These are phyloP conservation scores for Pocillopora damicornis DNA, from an alignment of 64 coral and sea anemone genomes.

Conservation along the genomic window DNA sequence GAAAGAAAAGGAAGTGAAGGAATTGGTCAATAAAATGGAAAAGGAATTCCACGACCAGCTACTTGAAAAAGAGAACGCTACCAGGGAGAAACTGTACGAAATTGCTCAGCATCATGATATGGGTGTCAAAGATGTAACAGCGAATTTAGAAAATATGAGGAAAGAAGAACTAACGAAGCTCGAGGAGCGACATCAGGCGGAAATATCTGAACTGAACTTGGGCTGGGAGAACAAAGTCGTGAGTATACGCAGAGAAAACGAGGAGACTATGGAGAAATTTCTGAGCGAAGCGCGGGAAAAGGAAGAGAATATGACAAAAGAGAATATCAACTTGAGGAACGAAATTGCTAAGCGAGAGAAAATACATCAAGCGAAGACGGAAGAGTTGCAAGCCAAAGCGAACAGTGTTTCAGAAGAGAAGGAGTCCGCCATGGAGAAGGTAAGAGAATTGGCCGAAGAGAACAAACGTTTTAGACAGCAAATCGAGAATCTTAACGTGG, in stretches of 20 bases:
- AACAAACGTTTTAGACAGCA: slow-evolving; percentile 77
- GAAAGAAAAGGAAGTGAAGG: slow-evolving; percentile 52
- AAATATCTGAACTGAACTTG: slow-evolving; percentile 59
- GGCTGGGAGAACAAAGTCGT: slow-evolving; percentile 67
- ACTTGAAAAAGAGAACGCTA: slow-evolving; percentile 57
- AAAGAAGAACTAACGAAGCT: slow-evolving; percentile 46
- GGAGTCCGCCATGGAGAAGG: slow-evolving; percentile 51
- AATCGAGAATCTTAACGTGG: slow-evolving; percentile 60
- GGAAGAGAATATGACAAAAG: slow-evolving; percentile 61
- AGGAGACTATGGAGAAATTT: slow-evolving; percentile 70
- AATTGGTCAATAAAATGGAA: slow-evolving; percentile 40
- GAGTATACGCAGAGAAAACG: slow-evolving; percentile 76
- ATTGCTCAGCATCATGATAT: slow-evolving; percentile 71
- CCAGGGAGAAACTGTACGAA: slow-evolving; percentile 64
- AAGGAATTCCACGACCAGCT: slow-evolving; percentile 59
- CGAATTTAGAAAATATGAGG: slow-evolving; percentile 44
- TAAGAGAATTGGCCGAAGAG: slow-evolving; percentile 82
- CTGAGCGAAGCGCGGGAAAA: slow-evolving; percentile 77
- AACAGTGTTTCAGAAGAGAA: slow-evolving; percentile 64
- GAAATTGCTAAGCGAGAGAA: slow-evolving; percentile 69
- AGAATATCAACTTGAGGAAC: slow-evolving; percentile 68
- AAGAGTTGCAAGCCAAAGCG: slow-evolving; percentile 56
- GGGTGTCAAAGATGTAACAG: slow-evolving; percentile 76
- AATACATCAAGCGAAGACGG: slow-evolving; percentile 45
- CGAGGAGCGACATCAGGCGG: slow-evolving; percentile 38